A percentile compares a stretch with the other conserved stretches of the same genome.
Conservation (phyloP, 1,140 invertebrate species). For the Asbolus verrucosus region DNA sequence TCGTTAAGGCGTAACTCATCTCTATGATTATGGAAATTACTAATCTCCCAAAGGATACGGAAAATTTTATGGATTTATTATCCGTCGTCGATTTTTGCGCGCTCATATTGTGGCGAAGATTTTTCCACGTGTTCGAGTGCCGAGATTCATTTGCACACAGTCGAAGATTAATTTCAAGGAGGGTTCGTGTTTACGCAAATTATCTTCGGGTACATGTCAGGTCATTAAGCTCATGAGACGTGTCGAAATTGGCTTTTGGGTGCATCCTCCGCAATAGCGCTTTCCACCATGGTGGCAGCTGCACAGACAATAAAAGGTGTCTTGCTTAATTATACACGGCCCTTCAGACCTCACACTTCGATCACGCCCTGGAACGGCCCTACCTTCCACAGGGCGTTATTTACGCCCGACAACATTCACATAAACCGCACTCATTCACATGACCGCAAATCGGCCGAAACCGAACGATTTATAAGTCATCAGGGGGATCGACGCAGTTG, state of each 20-base stretch:
- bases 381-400: slow-evolving; percentile 30
- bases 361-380: slow-evolving; percentile 43
- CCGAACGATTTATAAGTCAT: slow-evolving; percentile 50
- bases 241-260: slow-evolving; percentile 27
- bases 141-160: too few relatives aligned
- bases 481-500: slow-evolving; percentile 11
- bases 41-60: too few relatives aligned
- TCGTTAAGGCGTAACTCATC: too few relatives aligned
- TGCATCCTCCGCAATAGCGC: slow-evolving; percentile 10
- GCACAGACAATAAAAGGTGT: slow-evolving; percentile 53
- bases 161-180: neutral
- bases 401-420: slow-evolving; percentile 14
- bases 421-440: too few relatives aligned
- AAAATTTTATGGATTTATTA: too few relatives aligned
- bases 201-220: slow-evolving; percentile 3
- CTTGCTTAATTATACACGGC: slow-evolving; percentile 55
- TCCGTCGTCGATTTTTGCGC: too few relatives aligned
- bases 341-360: slow-evolving; percentile 44
- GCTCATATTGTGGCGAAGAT: too few relatives aligned
- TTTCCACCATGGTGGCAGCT: slow-evolving; percentile 52
- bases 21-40: too few relatives aligned
- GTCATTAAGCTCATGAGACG: slow-evolving; percentile 32
- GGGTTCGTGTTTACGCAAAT: slow-evolving; percentile 4
- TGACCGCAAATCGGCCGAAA: too few relatives aligned
- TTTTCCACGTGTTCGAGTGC: too few relatives aligned